phyloP scores from a whole-genome alignment of 2,797 vertebrate genomes.

The Gephyroberyx darwinii region DNA sequence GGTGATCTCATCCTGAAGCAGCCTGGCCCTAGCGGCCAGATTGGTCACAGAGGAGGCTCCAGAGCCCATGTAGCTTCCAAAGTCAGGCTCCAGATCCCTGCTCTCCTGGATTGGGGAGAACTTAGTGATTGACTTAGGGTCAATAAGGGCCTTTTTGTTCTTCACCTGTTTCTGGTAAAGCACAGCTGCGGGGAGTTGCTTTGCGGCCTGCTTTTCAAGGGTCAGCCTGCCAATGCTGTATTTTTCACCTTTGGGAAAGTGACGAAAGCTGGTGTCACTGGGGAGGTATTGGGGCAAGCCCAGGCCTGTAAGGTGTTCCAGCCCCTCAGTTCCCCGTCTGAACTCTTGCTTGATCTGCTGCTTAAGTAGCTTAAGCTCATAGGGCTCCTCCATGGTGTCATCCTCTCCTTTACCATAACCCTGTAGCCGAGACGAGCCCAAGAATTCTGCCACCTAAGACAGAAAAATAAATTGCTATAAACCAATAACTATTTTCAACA shows the following conservation, averaged over 20 bases:
- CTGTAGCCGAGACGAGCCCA: conserved; percentile 90
- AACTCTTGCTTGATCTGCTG: conserved; percentile 99
- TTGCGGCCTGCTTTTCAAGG: conserved; percentile 98
- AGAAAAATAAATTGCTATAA: not conserved
- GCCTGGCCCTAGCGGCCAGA: conserved; percentile 91
- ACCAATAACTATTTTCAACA: not conserved
- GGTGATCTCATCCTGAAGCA: conserved; percentile 97
- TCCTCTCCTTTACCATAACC: conserved; percentile 95
- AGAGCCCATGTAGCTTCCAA: conserved; percentile 90
- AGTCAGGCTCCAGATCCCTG: conserved; percentile 95
- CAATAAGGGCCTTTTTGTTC: conserved; percentile 93
- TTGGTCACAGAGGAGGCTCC: conserved; percentile 90
- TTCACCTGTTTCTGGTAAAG: conserved; percentile 98
- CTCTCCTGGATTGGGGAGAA: conserved; percentile 98
- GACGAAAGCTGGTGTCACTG: conserved; percentile 90
- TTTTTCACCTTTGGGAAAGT: conserved; percentile 97
- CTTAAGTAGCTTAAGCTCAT: conserved; percentile 96
- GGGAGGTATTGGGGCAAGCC: conserved; percentile 94
- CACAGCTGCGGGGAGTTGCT: conserved; percentile 94
- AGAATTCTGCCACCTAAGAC: conserved; percentile 89
- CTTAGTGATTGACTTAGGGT: conserved; percentile 93
- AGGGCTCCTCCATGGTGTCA: conserved; percentile 98
- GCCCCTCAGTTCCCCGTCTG: conserved; percentile 91
- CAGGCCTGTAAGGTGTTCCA: conserved; percentile 92
- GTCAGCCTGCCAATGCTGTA: conserved; percentile 98